Conservation (phyloP, 2,888 invertebrate species). For the Antitype chi region DNA sequence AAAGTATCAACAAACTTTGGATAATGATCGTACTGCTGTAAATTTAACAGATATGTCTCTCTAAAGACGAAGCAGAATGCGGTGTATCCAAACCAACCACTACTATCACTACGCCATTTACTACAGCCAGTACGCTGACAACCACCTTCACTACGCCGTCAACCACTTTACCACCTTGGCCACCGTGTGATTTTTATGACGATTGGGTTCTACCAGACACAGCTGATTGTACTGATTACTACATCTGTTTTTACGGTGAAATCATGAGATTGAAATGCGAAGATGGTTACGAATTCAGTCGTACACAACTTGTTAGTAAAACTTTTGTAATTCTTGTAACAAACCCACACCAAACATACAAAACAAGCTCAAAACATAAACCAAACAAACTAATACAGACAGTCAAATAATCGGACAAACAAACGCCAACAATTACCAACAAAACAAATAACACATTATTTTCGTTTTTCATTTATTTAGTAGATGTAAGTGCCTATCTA, state of each 20-base stretch:
- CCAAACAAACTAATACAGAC: neutral
- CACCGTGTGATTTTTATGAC: neutral
- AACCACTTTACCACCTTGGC: neutral
- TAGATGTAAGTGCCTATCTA: neutral
- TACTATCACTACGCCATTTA: neutral
- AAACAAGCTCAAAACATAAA: neutral
- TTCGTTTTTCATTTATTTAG: neutral
- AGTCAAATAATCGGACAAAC: neutral
- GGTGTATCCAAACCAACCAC: neutral
- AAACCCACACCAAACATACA: neutral
- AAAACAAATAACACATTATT: neutral
- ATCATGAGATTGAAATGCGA: neutral
- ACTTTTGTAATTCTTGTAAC: neutral
- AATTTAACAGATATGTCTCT: neutral
- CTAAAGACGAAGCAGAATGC: neutral
- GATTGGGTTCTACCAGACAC: slow-evolving; percentile 11
- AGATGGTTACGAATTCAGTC: neutral
- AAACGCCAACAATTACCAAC: neutral
- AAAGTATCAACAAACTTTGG: no score
- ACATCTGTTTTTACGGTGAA: slow-evolving; percentile 17
- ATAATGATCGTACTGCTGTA: no score
- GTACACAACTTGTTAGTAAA: neutral
- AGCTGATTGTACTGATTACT: neutral
- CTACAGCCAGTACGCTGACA: neutral
- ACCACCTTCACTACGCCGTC: neutral